Conservation (phyloP, 2,113 vertebrate genomes). For the Eptesicus fuscus region DNA sequence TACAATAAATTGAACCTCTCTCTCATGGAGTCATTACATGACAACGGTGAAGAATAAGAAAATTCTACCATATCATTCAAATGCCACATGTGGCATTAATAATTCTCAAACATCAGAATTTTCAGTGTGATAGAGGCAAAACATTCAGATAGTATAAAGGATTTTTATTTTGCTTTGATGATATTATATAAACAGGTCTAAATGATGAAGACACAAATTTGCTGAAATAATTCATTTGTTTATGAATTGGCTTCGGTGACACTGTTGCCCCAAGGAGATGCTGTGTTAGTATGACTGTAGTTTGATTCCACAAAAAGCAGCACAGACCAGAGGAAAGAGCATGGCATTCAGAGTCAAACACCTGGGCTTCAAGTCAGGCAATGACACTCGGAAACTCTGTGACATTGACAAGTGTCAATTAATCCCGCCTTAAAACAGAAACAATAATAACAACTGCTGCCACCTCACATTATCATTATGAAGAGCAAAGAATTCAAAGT, state of each 20-base stretch:
- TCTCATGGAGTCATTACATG: background rate
- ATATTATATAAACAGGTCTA: background rate
- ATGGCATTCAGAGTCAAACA: background rate
- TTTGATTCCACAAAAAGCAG: background rate
- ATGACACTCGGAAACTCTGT: background rate
- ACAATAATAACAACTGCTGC: background rate
- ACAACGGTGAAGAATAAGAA: background rate
- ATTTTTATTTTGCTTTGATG: constrained; percentile 9
- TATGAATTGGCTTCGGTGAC: background rate
- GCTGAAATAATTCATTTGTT: background rate
- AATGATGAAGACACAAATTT: background rate
- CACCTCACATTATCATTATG: background rate
- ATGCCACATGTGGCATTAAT: background rate
- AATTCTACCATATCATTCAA: background rate
- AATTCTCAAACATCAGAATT: background rate
- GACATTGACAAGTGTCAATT: background rate
- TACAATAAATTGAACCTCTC: background rate
- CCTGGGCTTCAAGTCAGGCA: background rate
- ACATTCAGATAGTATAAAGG: background rate
- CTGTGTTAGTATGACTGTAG: background rate
- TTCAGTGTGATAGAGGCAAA: background rate
- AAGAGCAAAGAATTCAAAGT: background rate
- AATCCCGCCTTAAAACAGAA: background rate
- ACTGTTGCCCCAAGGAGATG: background rate
- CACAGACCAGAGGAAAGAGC: background rate